Evolutionary conservation across 2,113 vertebrate species (phyloP), one percentile per base, ranked within the genome.

Genomic region (Lepisosteus oculatus): DNA sequence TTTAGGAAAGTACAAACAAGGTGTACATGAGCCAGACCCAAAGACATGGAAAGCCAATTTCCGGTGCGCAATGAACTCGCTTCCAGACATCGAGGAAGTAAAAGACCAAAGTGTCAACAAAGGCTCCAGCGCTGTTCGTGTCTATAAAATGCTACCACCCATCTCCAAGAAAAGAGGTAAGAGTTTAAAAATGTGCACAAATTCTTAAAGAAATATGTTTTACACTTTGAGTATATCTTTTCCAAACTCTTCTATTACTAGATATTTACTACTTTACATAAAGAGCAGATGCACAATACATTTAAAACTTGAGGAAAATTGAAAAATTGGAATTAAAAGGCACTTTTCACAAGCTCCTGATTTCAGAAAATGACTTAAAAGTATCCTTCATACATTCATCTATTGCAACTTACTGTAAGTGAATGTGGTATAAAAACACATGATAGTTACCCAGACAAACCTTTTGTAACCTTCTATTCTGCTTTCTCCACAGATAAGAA

Each of bases 31-130:
- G 0, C 92, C 96, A 0, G 97, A 99, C 75, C 94, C 97, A 0
- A 99, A 99, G 86, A 99, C 97, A 0, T 99, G 97, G 97, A 99
- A 99, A 84, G 96, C 97, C 3, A 99, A 99, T 76, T 99, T 99
- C 71, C 96, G 97, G 54, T 99, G 97, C 44, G 97, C 97, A 2
- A 96, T 99, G 96, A 99, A 99, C 77, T 99, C 97, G 0, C 85
- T 99, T 67, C 95, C 96, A 0, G 97, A 99, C 84, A 96, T 99
- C 0, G 89, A 97, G 74, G 96, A 99, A 81, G 94, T 99, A 71
- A 99, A 97, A 80, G 92, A 96, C 77, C 91, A 82, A 80, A 99
- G 97, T 78, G 47, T 95, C 74, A 95, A 98, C 88, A 98, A 95
- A 79, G 97, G 97, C 45, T 95, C 93, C 75, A 89, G 90, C 0